These are phyloP conservation scores for Hyles vespertilio DNA, from an alignment of 1,140 invertebrate genomes.

Conservation along the genomic window DNA sequence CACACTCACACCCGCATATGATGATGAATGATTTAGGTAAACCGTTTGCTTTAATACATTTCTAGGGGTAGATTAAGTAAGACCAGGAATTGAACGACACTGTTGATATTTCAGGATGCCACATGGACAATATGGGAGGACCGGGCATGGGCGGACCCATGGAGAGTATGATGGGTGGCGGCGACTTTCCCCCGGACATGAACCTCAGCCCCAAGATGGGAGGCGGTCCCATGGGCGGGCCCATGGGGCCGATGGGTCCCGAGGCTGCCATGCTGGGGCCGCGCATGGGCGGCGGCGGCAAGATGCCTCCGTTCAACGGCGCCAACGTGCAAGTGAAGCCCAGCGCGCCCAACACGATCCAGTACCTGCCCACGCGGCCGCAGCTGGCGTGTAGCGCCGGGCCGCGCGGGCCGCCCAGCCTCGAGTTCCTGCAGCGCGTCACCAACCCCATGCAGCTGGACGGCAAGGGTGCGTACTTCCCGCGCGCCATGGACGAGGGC, in stretches of 20 bases:
- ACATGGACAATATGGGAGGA: slow-evolving; percentile 76
- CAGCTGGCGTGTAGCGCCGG: slow-evolving; percentile 81
- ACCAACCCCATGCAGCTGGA: slow-evolving; percentile 87
- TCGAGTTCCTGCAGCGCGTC: slow-evolving; percentile 94
- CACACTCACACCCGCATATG: slow-evolving; percentile 65
- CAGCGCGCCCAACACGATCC: slow-evolving; percentile 97
- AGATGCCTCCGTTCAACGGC: slow-evolving; percentile 83
- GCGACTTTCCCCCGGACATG: slow-evolving; percentile 76
- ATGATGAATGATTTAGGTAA: slow-evolving; percentile 71
- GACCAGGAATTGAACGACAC: neutral
- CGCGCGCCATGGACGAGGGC: slow-evolving; percentile 72
- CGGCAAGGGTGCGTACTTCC: slow-evolving; percentile 83
- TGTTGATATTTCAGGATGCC: slow-evolving; percentile 51
- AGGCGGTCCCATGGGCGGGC: slow-evolving; percentile 73
- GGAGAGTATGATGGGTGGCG: slow-evolving; percentile 71
- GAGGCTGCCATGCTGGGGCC: slow-evolving; percentile 70
- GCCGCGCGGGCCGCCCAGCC: slow-evolving; percentile 88
- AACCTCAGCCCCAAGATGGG: slow-evolving; percentile 77
- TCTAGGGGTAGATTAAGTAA: neutral
- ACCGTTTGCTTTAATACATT: slow-evolving; percentile 1
- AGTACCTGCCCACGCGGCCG: slow-evolving; percentile 95
- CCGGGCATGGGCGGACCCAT: slow-evolving; percentile 70
- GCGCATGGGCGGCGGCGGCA: slow-evolving; percentile 73
- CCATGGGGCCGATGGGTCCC: slow-evolving; percentile 70
- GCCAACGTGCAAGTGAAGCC: slow-evolving; percentile 96